A percentile compares a stretch with the other conserved stretches of the same genome.
phyloP scores from a whole-genome alignment of 2,888 invertebrate genomes.

The Thereva unica region DNA sequence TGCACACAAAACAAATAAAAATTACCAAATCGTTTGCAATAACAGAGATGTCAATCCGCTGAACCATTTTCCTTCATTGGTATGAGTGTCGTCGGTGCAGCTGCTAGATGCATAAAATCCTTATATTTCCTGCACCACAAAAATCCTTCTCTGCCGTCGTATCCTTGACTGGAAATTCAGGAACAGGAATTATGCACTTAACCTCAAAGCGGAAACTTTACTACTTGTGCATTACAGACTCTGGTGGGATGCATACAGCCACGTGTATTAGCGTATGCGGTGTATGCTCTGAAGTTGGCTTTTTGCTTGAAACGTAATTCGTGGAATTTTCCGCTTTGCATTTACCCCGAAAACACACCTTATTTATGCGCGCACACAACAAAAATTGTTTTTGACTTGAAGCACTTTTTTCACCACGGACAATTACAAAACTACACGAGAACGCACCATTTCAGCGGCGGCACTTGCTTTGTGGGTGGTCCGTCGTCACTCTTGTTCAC shows the following conservation, averaged over 20 bases:
- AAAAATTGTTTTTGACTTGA: too few relatives aligned
- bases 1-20: constrained; percentile 14
- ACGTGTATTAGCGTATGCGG: too few relatives aligned
- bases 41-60: constrained; percentile 51
- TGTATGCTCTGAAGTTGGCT: too few relatives aligned
- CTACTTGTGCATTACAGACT: neutral
- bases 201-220: constrained; percentile 1
- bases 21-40: constrained; percentile 43
- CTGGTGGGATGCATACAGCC: neutral
- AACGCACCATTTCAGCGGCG: too few relatives aligned
- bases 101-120: neutral
- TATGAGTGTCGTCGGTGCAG: neutral
- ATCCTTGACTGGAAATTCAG: neutral
- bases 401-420: too few relatives aligned
- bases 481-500: too few relatives aligned
- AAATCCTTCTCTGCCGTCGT: too few relatives aligned
- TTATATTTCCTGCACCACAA: neutral
- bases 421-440: too few relatives aligned
- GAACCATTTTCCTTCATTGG: constrained; percentile 50
- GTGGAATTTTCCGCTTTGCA: constrained; percentile 1
- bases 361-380: too few relatives aligned
- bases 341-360: constrained; percentile 1
- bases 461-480: too few relatives aligned
- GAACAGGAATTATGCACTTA: constrained; percentile 15
- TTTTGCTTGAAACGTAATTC: constrained; percentile 5